Percentiles rank a stretch among this genome's conserved stretches.
Conservation (phyloP, 2,888 invertebrate species). For the Leucoptera coffeella region DNA sequence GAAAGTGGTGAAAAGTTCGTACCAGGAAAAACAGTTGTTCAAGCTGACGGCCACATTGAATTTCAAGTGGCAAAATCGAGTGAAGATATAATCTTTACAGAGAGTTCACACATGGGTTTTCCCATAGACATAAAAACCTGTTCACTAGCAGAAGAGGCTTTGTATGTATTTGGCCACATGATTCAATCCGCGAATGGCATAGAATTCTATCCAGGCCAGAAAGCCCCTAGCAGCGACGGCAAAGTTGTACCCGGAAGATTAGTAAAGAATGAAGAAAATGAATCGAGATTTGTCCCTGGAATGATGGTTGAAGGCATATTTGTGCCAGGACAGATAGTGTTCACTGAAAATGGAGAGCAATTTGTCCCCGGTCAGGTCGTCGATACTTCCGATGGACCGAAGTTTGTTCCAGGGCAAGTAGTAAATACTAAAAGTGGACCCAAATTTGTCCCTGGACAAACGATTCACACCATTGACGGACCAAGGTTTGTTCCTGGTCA, state of each 20-base stretch:
- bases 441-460: constrained; percentile 66
- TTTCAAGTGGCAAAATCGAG: constrained; percentile 56
- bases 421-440: constrained; percentile 61
- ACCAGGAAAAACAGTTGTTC: constrained; percentile 52
- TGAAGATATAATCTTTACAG: constrained; percentile 48
- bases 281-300: constrained; percentile 63
- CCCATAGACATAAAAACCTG: constrained; percentile 53
- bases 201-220: constrained; percentile 58
- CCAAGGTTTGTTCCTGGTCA: constrained; percentile 74
- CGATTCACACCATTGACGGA: constrained; percentile 63
- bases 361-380: constrained; percentile 68
- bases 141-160: constrained; percentile 41
- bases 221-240: constrained; percentile 44
- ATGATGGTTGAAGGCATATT: constrained; percentile 62
- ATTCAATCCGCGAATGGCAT: constrained; percentile 59
- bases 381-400: constrained; percentile 61
- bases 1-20: constrained; percentile 56
- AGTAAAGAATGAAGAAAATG: constrained; percentile 53
- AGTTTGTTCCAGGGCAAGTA: constrained; percentile 74
- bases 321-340: constrained; percentile 63
- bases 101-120: constrained; percentile 47
- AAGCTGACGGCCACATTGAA: constrained; percentile 43
- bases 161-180: constrained; percentile 60
- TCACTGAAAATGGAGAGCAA: constrained; percentile 63
- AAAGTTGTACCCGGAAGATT: constrained; percentile 61